Evolutionary conservation across 2,113 vertebrate genomes (phyloP).

Genomic region (Numenius arquata): DNA sequence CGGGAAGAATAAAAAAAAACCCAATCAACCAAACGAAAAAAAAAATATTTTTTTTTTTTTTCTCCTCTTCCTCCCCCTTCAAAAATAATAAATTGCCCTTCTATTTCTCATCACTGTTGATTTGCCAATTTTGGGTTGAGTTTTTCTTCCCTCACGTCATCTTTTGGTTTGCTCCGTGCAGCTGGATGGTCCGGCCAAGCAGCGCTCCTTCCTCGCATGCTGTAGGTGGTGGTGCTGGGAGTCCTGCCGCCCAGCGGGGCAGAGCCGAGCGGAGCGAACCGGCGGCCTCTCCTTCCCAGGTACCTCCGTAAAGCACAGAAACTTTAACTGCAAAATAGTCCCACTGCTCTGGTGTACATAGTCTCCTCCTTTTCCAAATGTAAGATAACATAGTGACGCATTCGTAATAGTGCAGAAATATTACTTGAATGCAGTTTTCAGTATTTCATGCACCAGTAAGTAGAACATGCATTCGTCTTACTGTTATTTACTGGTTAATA

Average conservation of each 20-base stretch:
- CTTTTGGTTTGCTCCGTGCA: conserved; percentile 35
- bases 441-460: conserved; percentile 53
- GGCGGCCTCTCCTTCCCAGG: conserved; percentile 44
- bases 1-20: conserved; percentile 92
- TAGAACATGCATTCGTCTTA: conserved; percentile 40
- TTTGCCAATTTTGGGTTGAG: conserved; percentile 39
- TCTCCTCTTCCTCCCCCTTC: background rate
- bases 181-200: background rate
- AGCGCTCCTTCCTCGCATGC: conserved; percentile 43
- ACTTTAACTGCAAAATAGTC: conserved; percentile 8
- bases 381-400: conserved; percentile 47
- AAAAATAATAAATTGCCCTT: conserved; percentile 36
- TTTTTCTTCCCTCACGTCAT: conserved; percentile 21
- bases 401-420: conserved; percentile 46
- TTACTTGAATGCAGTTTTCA: conserved; percentile 65
- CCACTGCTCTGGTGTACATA: conserved; percentile 60
- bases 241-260: background rate
- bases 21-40: background rate
- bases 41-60: background rate
- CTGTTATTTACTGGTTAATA: conserved; percentile 32
- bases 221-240: conserved; percentile 54
- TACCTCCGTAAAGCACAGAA: conserved; percentile 72
- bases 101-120: conserved; percentile 38
- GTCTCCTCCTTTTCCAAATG: conserved; percentile 13
- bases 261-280: background rate